A percentile compares a stretch with the other conserved stretches of the same genome.
phyloP scores from a whole-genome alignment of 2,888 invertebrate genomes.

The Erebia aethiops region DNA sequence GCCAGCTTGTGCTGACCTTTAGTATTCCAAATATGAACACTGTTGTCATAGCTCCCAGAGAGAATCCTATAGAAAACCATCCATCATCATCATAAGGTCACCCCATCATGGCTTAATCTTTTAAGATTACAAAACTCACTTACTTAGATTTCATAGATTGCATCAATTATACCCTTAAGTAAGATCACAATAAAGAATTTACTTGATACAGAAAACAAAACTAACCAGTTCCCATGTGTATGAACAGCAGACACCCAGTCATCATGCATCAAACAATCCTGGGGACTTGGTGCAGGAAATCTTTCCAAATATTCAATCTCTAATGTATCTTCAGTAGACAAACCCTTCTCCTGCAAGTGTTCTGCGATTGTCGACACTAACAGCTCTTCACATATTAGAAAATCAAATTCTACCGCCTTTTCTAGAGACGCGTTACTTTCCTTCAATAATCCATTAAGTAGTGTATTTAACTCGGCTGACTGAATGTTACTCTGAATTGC shows the following conservation, averaged over 20 bases:
- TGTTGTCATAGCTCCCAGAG: conserved; percentile 96
- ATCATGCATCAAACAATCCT: conserved; percentile 96
- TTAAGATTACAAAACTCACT: too few relatives aligned
- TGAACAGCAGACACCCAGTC: conserved; percentile 98
- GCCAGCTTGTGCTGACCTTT: conserved; percentile 92
- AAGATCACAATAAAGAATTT: neutral
- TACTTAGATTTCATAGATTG: too few relatives aligned
- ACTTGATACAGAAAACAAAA: neutral
- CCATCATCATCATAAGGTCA: too few relatives aligned
- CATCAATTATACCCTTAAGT: neutral
- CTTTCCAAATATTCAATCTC: conserved; percentile 96
- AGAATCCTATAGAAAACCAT: conserved; percentile 86
- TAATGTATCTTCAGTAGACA: conserved; percentile 92
- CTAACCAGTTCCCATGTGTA: conserved; percentile 85
- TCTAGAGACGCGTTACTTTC: conserved; percentile 70
- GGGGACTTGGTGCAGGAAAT: conserved; percentile 95
- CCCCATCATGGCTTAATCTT: too few relatives aligned
- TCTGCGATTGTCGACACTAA: conserved; percentile 87
- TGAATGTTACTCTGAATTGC: conserved; percentile 90
- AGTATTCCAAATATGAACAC: conserved; percentile 93
- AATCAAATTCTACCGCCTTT: conserved; percentile 90
- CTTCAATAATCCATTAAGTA: conserved; percentile 90
- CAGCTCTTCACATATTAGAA: conserved; percentile 92
- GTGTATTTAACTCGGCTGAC: conserved; percentile 87
- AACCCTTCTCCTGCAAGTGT: conserved; percentile 88